Base-by-base conservation (phyloP, 2,113 vertebrate genomes). In the Passerina amoena region DNA sequence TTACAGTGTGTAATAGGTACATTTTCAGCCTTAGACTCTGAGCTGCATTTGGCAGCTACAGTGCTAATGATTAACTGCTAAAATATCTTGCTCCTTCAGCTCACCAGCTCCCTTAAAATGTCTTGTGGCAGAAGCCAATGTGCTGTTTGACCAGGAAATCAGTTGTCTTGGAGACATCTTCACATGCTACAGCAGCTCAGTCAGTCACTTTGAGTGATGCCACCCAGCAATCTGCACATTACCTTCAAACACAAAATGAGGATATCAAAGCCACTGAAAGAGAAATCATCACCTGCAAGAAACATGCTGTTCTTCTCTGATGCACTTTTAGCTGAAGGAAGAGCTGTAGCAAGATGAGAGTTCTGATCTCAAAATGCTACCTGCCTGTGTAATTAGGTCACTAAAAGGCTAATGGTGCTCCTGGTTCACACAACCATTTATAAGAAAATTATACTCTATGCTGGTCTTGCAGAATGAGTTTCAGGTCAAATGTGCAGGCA, bases 161-260 rank as follows among this genome's bases (percentile, higher is more conserved):
- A 87, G 90, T 83, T 92, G 89, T 96, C 91, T 84, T 94, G 94
- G 88, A 96, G 94, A 94, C 76, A 92, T 68, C 92, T 92, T 82
- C 92, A 91, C 83, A 66, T 54, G 59, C 75, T 90, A 61, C 65
- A 82, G 79, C 91, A 86, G 84, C 75, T 91, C 89, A 90, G 94
- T 89, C 93, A 92, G 64, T 78, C 91, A 91, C 83, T 94, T 95
- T 96, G 86, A 95, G 88, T 91, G 81, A 95, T 2, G 0, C 61
- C 69, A 91, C 65, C 76, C n/a, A 84, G 82, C 77, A 95, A 92
- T 82, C 89, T 76, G 48, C 91, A 89, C 77, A 60, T 79, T 78
- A 94, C 68, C 89, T 94, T 94, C 91, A 84, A 92, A 87, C 77
- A 86, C 65, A 89, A 96, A 94, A 96, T 85, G 70, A 95, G 88